phyloP scores from a whole-genome alignment of 1,140 invertebrate species.

The Pissodes strobi region DNA sequence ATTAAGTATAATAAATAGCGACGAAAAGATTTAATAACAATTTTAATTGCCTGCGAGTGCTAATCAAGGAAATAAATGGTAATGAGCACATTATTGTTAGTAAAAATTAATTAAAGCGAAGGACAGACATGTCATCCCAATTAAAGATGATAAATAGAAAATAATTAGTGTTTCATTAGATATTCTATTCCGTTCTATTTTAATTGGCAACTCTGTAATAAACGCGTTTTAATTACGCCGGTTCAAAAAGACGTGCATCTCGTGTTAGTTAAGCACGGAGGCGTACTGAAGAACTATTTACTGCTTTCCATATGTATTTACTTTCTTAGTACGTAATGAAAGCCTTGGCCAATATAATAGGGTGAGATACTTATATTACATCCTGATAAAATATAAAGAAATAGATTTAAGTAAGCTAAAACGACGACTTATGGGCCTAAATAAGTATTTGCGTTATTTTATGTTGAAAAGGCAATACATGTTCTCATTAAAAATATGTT shows the following conservation, averaged over 20 bases:
- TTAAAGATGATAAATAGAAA: slow-evolving; percentile 27
- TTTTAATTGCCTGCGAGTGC: slow-evolving; percentile 2
- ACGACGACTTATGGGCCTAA: too few relatives aligned
- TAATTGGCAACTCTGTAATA: slow-evolving; percentile 13
- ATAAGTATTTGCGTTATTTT: too few relatives aligned
- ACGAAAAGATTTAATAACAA: slow-evolving; percentile 5
- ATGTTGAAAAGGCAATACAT: too few relatives aligned
- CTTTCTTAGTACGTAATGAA: too few relatives aligned
- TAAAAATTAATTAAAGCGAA: slow-evolving; percentile 26
- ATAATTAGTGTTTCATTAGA: slow-evolving; percentile 26
- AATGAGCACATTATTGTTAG: slow-evolving; percentile 20
- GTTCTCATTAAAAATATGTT: too few relatives aligned
- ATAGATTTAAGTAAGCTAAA: too few relatives aligned
- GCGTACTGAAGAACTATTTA: too few relatives aligned
- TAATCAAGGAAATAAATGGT: slow-evolving; percentile 24
- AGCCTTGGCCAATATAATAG: too few relatives aligned
- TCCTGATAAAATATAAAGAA: too few relatives aligned
- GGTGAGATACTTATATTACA: too few relatives aligned
- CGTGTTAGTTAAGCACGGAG: not conserved
- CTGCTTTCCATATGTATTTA: too few relatives aligned
- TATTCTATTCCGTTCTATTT: slow-evolving; percentile 15
- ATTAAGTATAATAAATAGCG: not conserved
- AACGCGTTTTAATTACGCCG: not conserved
- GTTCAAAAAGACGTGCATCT: not conserved
- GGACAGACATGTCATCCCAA: slow-evolving; percentile 18